Evolutionary conservation across 2,113 vertebrate species (phyloP), one percentile per base, ranked within the genome.

Genomic region (Anarhynchus alexandrinus): DNA sequence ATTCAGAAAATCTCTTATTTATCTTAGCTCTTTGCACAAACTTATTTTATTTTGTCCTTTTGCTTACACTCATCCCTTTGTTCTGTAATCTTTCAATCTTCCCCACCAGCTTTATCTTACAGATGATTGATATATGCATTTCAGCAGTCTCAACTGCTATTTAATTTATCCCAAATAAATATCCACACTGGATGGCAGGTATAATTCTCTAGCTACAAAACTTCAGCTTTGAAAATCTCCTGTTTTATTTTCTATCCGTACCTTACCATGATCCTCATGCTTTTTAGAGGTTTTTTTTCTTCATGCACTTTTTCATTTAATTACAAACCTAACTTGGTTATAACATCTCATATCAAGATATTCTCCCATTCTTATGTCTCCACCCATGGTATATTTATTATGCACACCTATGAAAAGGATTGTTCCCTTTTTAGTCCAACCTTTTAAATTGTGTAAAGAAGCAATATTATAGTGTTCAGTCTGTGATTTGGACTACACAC

Each of bases 11-110:
- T 85, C 51, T 87, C 71, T 61, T 92, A 61, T 89, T 94, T 91
- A 70, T 83, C 71, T 80, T 71, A 71, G 69, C 49, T n/a, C 20
- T 67, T 90, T 16, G 1, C 62, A 90, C 36, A 93, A 79, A 72
- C 43, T 55, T 87, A 7, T 54, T 95, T 87, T 82, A 91, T 86
- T 94, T 95, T 78, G 34, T 64, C 42, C 47, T 91, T 91, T 78
- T 86, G 49, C 79, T 92, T 93, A 90, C 51, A 84, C 15, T 83
- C 78, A 59, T 81, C 77, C 42, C 49, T 95, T 94, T 93, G 62
- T 94, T 89, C 78, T 82, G 70, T 89, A 93, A 95, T 90, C 91
- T 94, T 94, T 79, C 91, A 79, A 69, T 96, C 89, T 94, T 81
- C 58, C 58, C 58, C 54, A 94, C 49, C 54, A 80, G 55, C 73